Conservation (phyloP, 2,113 vertebrate species). For the Aleadryas rufinucha region DNA sequence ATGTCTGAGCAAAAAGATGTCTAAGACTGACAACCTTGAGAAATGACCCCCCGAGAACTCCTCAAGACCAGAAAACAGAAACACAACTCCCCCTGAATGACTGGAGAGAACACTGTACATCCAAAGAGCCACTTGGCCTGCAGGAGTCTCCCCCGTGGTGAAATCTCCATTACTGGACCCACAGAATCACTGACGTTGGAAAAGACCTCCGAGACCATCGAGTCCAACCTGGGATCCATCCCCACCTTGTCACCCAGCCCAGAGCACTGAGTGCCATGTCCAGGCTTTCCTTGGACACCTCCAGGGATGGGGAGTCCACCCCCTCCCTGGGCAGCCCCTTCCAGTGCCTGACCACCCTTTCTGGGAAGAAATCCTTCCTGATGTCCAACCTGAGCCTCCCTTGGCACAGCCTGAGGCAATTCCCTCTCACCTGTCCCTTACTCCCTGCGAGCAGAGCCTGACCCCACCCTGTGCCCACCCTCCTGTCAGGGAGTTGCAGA, state of each 20-base stretch:
- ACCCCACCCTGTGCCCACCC: neutral
- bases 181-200: neutral
- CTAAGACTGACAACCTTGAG: neutral
- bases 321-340: neutral
- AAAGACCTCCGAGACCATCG: neutral
- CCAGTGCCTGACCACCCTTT: neutral
- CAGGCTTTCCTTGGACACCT: neutral
- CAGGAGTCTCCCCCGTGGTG: neutral
- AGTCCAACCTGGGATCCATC: neutral
- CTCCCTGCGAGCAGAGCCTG: neutral
- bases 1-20: neutral
- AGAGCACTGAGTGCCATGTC: neutral
- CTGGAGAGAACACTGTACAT: neutral
- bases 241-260: neutral
- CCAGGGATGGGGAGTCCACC: neutral
- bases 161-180: neutral
- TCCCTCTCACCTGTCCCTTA: neutral
- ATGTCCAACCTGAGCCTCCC: neutral
- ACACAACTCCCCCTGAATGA: fast-evolving
- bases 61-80: neutral
- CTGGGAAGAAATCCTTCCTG: neutral
- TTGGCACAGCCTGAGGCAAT: fast-evolving
- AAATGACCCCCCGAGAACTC: neutral
- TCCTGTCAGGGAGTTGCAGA: neutral
- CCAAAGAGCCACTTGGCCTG: neutral